These are phyloP conservation scores for Temnothorax nylanderi DNA, from an alignment of 1,140 invertebrate species.

Conservation along the genomic window DNA sequence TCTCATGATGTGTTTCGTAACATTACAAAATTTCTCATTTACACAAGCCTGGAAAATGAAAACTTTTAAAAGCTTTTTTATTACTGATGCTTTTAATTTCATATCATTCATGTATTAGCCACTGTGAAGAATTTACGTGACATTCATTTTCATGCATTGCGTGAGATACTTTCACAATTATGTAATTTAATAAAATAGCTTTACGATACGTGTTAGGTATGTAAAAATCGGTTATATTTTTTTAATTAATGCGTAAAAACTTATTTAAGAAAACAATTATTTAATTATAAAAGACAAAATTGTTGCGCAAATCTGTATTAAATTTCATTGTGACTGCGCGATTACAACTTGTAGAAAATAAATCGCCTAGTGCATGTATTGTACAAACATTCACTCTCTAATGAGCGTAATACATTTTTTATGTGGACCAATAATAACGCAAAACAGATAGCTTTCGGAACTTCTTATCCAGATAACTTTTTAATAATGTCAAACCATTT, in stretches of 20 bases:
- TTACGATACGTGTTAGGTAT: neutral
- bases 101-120: neutral
- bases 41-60: neutral
- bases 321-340: neutral
- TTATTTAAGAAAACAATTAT: neutral
- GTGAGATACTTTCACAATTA: neutral
- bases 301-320: neutral
- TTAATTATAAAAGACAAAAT: neutral
- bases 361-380: neutral
- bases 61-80: neutral
- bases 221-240: neutral
- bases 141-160: conserved; percentile 10
- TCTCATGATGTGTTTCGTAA: neutral
- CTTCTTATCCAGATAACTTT: neutral
- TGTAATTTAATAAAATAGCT: neutral
- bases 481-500: neutral
- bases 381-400: neutral
- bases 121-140: neutral
- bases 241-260: neutral
- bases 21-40: conserved; percentile 9
- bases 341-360: neutral
- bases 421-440: neutral
- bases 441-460: neutral
- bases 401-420: neutral
- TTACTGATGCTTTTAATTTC: neutral